These are phyloP conservation scores for Ceyx margarethae DNA, from an alignment of 2,113 vertebrate genomes.

Conservation along the genomic window DNA sequence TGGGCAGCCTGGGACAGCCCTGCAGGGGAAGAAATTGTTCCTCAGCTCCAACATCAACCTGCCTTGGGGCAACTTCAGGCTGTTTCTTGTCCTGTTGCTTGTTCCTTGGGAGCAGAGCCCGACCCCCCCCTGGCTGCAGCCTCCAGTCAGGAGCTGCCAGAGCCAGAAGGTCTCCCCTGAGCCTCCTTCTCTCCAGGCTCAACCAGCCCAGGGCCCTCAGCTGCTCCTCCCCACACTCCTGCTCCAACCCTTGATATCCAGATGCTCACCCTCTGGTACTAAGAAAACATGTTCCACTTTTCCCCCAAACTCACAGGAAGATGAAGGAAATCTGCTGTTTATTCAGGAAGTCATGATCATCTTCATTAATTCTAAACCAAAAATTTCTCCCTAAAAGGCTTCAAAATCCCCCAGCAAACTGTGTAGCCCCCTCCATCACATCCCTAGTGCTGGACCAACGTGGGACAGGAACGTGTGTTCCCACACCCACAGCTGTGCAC, in stretches of 20 bases:
- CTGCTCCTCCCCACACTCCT: not conserved
- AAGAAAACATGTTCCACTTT: not conserved
- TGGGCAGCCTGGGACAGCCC: too few species aligned
- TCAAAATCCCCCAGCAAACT: not conserved
- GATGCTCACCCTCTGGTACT: not conserved
- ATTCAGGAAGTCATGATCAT: not conserved
- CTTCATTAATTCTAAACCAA: not conserved
- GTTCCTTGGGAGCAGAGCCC: not conserved
- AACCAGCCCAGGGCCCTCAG: not conserved
- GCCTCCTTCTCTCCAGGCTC: not conserved
- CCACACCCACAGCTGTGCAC: not conserved
- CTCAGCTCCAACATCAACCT: too few species aligned
- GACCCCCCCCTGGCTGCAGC: not conserved
- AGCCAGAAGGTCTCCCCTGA: not conserved
- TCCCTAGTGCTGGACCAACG: not conserved
- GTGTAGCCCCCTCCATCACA: not conserved
- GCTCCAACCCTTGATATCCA: not conserved
- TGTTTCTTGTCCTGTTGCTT: too few species aligned
- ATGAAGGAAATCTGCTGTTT: not conserved
- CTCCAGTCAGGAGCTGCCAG: not conserved
- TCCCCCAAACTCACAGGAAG: not conserved
- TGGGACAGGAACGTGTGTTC: fast-evolving
- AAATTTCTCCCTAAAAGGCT: not conserved
- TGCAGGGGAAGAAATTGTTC: too few species aligned
- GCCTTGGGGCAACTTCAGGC: too few species aligned